Conservation (phyloP, 2,113 vertebrate species). For the Eleginops maclovinus region DNA sequence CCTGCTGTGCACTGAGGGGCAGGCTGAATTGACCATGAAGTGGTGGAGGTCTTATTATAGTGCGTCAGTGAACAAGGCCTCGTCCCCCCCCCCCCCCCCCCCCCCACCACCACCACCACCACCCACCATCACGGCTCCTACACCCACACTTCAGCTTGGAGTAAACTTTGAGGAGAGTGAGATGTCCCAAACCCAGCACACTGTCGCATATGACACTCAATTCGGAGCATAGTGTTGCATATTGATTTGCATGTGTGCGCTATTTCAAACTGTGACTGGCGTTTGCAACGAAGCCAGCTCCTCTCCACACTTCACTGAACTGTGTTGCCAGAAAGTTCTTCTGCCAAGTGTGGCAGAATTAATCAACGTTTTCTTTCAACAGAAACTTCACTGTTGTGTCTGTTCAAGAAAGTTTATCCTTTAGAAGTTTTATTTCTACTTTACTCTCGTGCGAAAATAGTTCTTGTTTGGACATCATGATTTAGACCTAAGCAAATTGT, state of each 20-base stretch:
- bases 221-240: slow-evolving; percentile 65
- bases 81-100: not conserved
- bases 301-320: slow-evolving; percentile 75
- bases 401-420: slow-evolving; percentile 59
- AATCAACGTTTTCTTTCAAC: slow-evolving; percentile 69
- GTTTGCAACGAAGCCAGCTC: slow-evolving; percentile 69
- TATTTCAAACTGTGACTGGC: slow-evolving; percentile 67
- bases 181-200: slow-evolving; percentile 67
- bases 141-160: slow-evolving; percentile 30
- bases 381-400: slow-evolving; percentile 52
- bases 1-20: slow-evolving; percentile 42
- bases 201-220: slow-evolving; percentile 66
- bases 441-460: slow-evolving; percentile 30
- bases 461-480: not conserved
- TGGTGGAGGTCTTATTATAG: slow-evolving; percentile 44
- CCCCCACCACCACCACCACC: slow-evolving; percentile 6
- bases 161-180: slow-evolving; percentile 58
- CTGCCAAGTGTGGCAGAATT: slow-evolving; percentile 74
- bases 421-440: slow-evolving; percentile 47
- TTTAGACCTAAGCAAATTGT: slow-evolving; percentile 40
- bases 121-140: slow-evolving; percentile 27
- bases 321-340: slow-evolving; percentile 70
- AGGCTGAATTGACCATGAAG: slow-evolving; percentile 50
- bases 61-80: slow-evolving; percentile 16
- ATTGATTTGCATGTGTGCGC: slow-evolving; percentile 62